Evolutionary conservation across 2,797 vertebrate species (phyloP), one percentile per base, ranked within the genome.

Genomic region (Cuculus canorus): DNA sequence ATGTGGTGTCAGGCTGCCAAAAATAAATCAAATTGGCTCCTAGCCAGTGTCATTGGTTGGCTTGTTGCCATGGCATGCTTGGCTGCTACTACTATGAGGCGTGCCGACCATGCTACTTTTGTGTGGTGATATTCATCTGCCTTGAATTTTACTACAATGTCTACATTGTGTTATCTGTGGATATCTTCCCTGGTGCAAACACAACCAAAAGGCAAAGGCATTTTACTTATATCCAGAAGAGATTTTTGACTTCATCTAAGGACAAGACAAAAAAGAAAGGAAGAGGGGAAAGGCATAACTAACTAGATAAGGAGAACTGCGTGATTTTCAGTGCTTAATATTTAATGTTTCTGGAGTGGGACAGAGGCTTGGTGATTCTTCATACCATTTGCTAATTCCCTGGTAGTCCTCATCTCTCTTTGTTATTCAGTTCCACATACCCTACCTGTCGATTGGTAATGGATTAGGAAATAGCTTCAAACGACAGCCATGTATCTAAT

Each of bases 11-110:
- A 53, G 83, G 47, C 82, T 95, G 91, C 89, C 94, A 96, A 95
- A 90, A 95, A 91, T 91, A 92, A 76, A 95, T 94, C 64, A 73
- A 92, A 66, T 52, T 93, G 96, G 89, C 88, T 96, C n/a, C 63
- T 79, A 69, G 86, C 94, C 92, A 94, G 56, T 61, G 75, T 90
- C 88, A 82, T 52, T 5, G 7, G 61, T 65, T 94, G 92, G 95
- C 92, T 95, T 71, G 83, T 90, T 95, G 85, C 92, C 93, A 84
- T 48, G 70, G 73, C 60, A 48, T 27, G 72, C 65, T 92, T 91
- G 88, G 90, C 82, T 95, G 70, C 76, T 66, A 21, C 43, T 93
- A 81, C 47, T 7, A 3, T 39, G 69, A 89, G 92, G 78, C 7
- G 2, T 82, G 80, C 80, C 1, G 57, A 37, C 93, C 32, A 1